Conservation (phyloP, 2,888 invertebrate species). For the Ernsta delagoae region DNA sequence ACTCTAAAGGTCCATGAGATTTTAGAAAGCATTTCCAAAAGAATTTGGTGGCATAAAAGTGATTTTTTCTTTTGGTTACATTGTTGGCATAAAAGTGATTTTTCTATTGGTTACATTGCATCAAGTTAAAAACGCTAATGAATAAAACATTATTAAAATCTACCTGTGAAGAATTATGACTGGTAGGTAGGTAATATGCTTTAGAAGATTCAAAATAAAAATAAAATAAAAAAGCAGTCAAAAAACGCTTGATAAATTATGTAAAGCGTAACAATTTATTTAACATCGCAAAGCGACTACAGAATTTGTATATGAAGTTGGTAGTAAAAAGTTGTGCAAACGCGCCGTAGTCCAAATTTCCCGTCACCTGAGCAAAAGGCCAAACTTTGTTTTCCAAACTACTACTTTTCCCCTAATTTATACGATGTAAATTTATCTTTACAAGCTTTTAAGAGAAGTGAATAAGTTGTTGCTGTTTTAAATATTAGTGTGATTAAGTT, state of each 20-base stretch:
- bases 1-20: too few relatives aligned
- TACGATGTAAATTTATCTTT: conserved; percentile 31
- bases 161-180: too few relatives aligned
- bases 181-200: too few relatives aligned
- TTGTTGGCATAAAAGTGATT: too few relatives aligned
- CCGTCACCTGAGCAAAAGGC: conserved; percentile 36
- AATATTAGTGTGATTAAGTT: neutral
- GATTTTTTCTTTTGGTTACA: too few relatives aligned
- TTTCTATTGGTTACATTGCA: too few relatives aligned
- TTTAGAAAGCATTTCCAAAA: too few relatives aligned
- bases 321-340: conserved; percentile 1
- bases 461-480: conserved; percentile 13
- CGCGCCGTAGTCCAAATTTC: conserved; percentile 14
- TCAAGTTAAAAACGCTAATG: too few relatives aligned
- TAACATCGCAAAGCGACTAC: neutral
- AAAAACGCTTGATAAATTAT: neutral
- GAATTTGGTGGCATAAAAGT: too few relatives aligned
- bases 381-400: conserved; percentile 33
- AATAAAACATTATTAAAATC: too few relatives aligned
- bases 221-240: too few relatives aligned
- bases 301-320: conserved; percentile 5
- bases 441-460: conserved; percentile 21
- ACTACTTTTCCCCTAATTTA: conserved; percentile 34
- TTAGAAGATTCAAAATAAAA: too few relatives aligned
- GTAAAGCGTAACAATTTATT: neutral